Evolutionary conservation across 1,140 invertebrate genomes (phyloP), one percentile per base, ranked within the genome.

Genomic region (Chrysomallon squamiferum): DNA sequence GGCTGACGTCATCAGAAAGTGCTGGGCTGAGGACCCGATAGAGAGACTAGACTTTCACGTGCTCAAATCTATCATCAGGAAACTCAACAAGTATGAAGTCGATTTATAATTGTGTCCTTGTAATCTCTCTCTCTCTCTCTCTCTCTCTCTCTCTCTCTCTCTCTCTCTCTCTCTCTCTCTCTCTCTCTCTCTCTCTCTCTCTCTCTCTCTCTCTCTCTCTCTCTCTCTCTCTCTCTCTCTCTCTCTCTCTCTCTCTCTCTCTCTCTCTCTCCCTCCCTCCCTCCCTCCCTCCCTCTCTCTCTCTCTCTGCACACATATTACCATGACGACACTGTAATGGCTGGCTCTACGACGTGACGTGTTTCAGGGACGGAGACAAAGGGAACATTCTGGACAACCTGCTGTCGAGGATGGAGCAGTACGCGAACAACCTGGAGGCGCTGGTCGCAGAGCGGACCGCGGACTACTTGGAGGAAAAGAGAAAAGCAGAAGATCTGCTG

Each of bases 331-430:
- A 7, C 35, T 38, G 6, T 38, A 5, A 7, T 38, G 35, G 5
- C 35, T 38, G 35, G 5, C 35, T 38, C 15, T 38, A 5, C 5
- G 35, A 38, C n/a, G n/a, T n/a, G n/a, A n/a, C n/a, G n/a, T n/a
- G 25, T 59, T 64, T 11, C 56, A 83, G 76, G 52, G 79, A 81
- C 41, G 78, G 79, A 11, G 75, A 96, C 84, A 95, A 93, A 50
- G 93, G 93, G 54, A 96, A 97, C 79, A 92, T 97, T 50, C 85
- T 98, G 65, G 97, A 99, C 85, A 97, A 97, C 87, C 86, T 99
- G 29, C 86, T 99, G n/a, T 92, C 93, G 27, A 92, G 97, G 62
- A 98, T 99, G 93, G 97, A 99, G 84, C 94, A 98, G 80, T 99
- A 99, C 80, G 96, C 97, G 0, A 97, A 96, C 81, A 99, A 99